Conservation (phyloP, 2,888 invertebrate species). For the Agriopis aurantiaria region DNA sequence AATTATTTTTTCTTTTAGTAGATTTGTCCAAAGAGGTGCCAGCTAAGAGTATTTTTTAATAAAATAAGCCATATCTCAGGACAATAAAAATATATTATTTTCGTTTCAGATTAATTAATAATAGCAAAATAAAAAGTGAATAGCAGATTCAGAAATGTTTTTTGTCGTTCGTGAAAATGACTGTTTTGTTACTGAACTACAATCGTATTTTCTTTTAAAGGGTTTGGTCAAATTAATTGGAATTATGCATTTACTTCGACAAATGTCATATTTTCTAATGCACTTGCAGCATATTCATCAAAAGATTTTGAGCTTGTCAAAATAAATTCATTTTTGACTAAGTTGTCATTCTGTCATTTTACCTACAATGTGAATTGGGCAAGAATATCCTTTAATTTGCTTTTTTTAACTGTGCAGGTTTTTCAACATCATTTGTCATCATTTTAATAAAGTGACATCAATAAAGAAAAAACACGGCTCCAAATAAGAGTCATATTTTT, state of each 20-base stretch:
- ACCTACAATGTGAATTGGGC: background rate
- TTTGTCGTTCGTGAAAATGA: background rate
- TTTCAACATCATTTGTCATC: slow-evolving; percentile 12
- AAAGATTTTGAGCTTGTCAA: background rate
- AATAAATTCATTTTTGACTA: background rate
- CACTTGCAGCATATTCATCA: background rate
- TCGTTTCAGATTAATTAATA: background rate
- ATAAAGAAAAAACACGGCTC: slow-evolving; percentile 1
- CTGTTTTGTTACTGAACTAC: too few species aligned
- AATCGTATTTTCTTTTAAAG: background rate
- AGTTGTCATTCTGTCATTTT: background rate
- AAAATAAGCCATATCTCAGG: slow-evolving; percentile 13
- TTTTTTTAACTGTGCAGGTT: slow-evolving; percentile 11
- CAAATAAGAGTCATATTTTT: too few species aligned
- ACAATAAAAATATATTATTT: background rate
- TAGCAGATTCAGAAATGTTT: background rate
- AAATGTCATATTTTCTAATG: background rate
- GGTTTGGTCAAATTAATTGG: background rate
- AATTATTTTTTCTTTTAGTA: background rate
- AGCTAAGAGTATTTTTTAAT: slow-evolving; percentile 10
- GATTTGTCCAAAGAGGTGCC: slow-evolving; percentile 10
- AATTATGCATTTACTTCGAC: background rate
- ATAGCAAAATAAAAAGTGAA: too few species aligned
- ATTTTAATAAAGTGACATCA: slow-evolving; percentile 22
- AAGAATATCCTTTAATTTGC: slow-evolving; percentile 5